Percentiles rank a stretch among this genome's conserved stretches.
Evolutionary conservation across 2,113 vertebrate genomes (phyloP).

Genomic region (Macrotis lagotis): DNA sequence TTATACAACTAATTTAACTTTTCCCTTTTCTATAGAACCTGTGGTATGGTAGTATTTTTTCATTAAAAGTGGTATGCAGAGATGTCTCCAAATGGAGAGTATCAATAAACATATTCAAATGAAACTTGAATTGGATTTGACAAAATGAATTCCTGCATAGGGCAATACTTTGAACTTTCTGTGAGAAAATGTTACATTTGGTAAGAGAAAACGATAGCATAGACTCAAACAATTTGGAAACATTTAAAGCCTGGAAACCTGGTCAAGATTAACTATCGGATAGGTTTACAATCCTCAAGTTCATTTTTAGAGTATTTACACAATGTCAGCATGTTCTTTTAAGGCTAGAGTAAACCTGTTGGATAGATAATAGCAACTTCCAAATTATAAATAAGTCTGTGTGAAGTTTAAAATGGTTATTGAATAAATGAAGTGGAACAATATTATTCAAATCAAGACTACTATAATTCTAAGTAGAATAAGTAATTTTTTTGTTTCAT

Average conservation of each 20-base stretch:
- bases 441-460: not conserved
- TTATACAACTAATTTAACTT: conserved; percentile 29
- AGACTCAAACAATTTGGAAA: not conserved
- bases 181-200: not conserved
- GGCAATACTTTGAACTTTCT: not conserved
- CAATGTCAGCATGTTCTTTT: not conserved
- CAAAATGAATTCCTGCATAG: not conserved
- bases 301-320: not conserved
- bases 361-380: not conserved
- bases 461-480: not conserved
- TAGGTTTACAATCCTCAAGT: not conserved
- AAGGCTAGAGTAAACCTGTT: not conserved
- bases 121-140: not conserved
- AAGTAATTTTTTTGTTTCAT: not conserved
- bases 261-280: not conserved
- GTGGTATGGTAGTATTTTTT: not conserved
- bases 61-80: not conserved
- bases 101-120: not conserved
- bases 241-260: not conserved
- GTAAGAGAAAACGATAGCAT: not conserved
- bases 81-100: not conserved
- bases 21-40: not conserved
- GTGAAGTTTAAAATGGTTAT: not conserved
- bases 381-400: not conserved
- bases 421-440: not conserved